phyloP scores from a whole-genome alignment of 2,113 vertebrate species.

The Plectropomus leopardus region DNA sequence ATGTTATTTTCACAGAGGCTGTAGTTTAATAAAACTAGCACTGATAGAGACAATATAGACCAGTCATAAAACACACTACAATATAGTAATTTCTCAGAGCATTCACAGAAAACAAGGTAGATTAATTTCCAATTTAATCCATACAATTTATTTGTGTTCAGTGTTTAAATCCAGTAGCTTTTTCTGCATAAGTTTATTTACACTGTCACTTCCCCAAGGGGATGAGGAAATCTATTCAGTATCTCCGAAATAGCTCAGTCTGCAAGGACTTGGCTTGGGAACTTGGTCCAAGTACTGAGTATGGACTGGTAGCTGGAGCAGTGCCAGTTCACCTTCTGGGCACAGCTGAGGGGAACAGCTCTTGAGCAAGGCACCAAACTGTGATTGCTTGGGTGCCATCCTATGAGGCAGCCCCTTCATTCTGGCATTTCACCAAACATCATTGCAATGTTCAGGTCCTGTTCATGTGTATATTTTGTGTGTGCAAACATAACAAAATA shows the following conservation, averaged over 20 bases:
- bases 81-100: neutral
- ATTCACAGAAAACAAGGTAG: neutral
- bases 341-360: too few species aligned
- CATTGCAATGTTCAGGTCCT: neutral
- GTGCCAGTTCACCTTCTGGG: neutral
- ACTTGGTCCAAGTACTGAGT: neutral
- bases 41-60: neutral
- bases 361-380: neutral
- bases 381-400: neutral
- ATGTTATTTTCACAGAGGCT: conserved; percentile 10
- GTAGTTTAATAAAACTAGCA: neutral
- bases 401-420: neutral
- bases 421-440: neutral
- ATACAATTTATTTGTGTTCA: neutral
- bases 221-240: neutral
- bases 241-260: neutral
- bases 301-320: neutral
- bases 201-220: neutral
- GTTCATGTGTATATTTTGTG: neutral
- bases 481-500: neutral
- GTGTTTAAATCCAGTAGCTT: neutral
- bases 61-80: neutral
- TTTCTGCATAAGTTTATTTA: neutral
- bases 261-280: neutral
- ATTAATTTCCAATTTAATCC: neutral